Evolutionary conservation across 2,888 invertebrate species (phyloP).

Genomic region (Carabus problematicus): DNA sequence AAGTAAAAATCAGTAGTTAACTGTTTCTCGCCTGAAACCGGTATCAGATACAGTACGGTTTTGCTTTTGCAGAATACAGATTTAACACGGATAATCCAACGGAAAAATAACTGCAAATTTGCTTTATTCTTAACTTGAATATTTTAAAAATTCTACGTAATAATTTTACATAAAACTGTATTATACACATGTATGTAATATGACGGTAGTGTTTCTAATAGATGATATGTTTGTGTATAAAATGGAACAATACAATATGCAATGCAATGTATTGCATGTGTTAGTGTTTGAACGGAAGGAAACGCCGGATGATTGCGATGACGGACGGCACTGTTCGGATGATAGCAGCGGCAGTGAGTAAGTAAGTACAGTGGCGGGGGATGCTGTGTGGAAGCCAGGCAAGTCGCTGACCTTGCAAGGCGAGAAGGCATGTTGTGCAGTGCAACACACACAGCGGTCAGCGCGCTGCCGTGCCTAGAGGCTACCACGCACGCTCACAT

Average conservation of each 20-base stretch:
- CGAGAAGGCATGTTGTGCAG: conserved; percentile 46
- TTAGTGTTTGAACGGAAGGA: conserved; percentile 5
- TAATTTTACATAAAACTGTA: too few species aligned
- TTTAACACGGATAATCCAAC: too few species aligned
- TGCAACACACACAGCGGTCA: background rate
- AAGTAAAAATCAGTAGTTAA: too few species aligned
- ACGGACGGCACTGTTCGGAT: conserved; percentile 28
- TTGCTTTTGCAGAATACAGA: too few species aligned
- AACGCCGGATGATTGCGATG: background rate
- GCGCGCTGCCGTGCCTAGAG: conserved; percentile 12
- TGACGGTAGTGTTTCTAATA: background rate
- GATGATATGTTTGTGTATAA: background rate
- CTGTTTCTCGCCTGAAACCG: too few species aligned
- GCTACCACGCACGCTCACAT: conserved; percentile 6
- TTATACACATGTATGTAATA: background rate
- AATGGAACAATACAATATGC: background rate
- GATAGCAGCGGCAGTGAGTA: conserved; percentile 1
- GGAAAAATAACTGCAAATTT: too few species aligned
- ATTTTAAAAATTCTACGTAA: too few species aligned
- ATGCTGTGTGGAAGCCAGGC: conserved; percentile 52
- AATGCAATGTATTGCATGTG: background rate
- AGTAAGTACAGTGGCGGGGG: conserved; percentile 24
- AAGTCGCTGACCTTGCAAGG: conserved; percentile 62
- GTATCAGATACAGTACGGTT: too few species aligned
- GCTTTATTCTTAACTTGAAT: too few species aligned